Evolutionary conservation across 2,113 vertebrate species (phyloP).

Genomic region (Xenotilapia longispinis): DNA sequence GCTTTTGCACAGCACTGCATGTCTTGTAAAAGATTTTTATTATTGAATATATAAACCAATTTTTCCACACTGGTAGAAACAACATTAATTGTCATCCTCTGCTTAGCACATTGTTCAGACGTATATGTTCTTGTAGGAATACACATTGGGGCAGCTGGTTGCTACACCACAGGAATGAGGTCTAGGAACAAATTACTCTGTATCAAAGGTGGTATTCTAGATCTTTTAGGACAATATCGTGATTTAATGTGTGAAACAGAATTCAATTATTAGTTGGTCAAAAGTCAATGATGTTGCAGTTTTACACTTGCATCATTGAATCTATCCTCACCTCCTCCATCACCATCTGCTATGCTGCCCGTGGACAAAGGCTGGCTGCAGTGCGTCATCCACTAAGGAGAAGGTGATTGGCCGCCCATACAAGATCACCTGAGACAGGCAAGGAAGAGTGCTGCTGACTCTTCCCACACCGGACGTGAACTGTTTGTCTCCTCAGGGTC

Average conservation of each 20-base stretch:
- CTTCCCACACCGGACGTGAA: background rate
- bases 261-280: background rate
- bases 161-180: background rate
- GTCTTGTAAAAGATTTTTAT: background rate
- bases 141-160: background rate
- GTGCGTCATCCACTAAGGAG: background rate
- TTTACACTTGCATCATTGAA: background rate
- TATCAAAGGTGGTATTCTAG: background rate
- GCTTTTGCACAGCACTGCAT: background rate
- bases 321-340: background rate
- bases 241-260: background rate
- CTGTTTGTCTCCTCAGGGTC: background rate
- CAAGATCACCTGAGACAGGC: background rate
- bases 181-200: fast-evolving
- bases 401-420: fast-evolving
- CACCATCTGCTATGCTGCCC: background rate
- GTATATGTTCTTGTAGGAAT: background rate
- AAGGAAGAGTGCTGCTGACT: background rate
- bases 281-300: background rate
- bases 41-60: background rate
- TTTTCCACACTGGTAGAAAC: background rate
- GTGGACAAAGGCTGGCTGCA: background rate
- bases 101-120: fast-evolving
- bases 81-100: background rate
- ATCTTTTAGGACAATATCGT: background rate